Conservation (phyloP, 1,140 invertebrate genomes). For the Drosophila melanogaster region DNA sequence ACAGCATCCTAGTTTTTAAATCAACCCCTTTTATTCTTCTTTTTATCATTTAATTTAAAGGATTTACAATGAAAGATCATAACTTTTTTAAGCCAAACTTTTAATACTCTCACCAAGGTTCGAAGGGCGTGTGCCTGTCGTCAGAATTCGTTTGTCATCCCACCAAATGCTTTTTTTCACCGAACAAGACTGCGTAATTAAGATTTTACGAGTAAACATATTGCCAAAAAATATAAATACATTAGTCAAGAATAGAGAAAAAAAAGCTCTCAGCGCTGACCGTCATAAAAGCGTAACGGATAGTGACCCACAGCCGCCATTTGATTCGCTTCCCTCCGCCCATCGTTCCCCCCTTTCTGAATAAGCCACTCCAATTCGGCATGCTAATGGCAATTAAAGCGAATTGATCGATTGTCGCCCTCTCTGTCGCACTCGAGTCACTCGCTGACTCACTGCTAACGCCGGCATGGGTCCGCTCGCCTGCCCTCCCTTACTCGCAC, state of each 20-base stretch:
- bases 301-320: slow-evolving; percentile 58
- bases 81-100: too few relatives aligned
- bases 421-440: slow-evolving; percentile 46
- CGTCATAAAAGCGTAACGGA: slow-evolving; percentile 48
- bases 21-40: too few relatives aligned
- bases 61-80: too few relatives aligned
- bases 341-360: background rate
- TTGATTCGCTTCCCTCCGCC: slow-evolving; percentile 16
- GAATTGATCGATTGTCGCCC: slow-evolving; percentile 68
- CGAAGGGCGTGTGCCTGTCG: slow-evolving; percentile 22
- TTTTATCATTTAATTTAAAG: too few relatives aligned
- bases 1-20: too few relatives aligned
- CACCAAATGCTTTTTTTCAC: slow-evolving; percentile 8
- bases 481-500: background rate
- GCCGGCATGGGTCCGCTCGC: slow-evolving; percentile 6
- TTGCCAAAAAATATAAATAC: slow-evolving; percentile 31
- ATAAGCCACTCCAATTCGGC: slow-evolving; percentile 49
- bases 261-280: slow-evolving; percentile 40
- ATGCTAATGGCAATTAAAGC: slow-evolving; percentile 79
- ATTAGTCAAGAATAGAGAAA: slow-evolving; percentile 19
- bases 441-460: slow-evolving; percentile 57
- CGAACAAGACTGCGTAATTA: slow-evolving; percentile 48
- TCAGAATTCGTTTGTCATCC: slow-evolving; percentile 36
- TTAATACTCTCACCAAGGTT: slow-evolving; percentile 13
- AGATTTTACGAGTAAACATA: slow-evolving; percentile 48